Conservation (phyloP, 2,888 invertebrate species). For the Branchellion lobata region DNA sequence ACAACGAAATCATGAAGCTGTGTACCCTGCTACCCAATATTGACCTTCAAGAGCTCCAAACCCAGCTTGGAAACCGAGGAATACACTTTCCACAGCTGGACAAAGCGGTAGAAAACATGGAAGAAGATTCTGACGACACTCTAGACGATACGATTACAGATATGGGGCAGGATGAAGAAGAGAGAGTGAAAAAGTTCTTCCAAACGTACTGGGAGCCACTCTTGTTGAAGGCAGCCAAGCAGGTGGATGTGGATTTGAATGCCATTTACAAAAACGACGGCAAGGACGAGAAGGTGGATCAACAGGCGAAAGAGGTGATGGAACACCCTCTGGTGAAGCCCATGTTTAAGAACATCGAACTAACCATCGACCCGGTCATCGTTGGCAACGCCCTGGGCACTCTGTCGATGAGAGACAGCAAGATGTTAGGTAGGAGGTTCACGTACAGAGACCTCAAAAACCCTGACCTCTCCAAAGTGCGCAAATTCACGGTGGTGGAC, state of each 20-base stretch:
- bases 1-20: background rate
- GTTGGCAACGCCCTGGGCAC: background rate
- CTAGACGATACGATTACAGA: background rate
- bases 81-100: too few species aligned
- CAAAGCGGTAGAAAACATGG: background rate
- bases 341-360: background rate
- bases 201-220: constrained; percentile 26
- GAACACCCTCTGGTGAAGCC: constrained; percentile 5
- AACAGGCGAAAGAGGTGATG: background rate
- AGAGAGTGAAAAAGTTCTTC: constrained; percentile 16
- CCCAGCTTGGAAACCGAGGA: background rate
- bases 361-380: background rate
- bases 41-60: constrained; percentile 2
- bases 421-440: background rate
- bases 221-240: constrained; percentile 8
- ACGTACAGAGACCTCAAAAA: background rate
- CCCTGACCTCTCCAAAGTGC: background rate
- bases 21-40: background rate
- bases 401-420: background rate
- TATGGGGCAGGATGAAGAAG: constrained; percentile 2
- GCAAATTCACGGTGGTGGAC: background rate
- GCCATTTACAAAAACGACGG: background rate
- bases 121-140: background rate
- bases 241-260: background rate
- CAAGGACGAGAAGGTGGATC: background rate